Evolutionary conservation across 2,888 invertebrate species (phyloP).

Genomic region (Drosophila quinaria): DNA sequence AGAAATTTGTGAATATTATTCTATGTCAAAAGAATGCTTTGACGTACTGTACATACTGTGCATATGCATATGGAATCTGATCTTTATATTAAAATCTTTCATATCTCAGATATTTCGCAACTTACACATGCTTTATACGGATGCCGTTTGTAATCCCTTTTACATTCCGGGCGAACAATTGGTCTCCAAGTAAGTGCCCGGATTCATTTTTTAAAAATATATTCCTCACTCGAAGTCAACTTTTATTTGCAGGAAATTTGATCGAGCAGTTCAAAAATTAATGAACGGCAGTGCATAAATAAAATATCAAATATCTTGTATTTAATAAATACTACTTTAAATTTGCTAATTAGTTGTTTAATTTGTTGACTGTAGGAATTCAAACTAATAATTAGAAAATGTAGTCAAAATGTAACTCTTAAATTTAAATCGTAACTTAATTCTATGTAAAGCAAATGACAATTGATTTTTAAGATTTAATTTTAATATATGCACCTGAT

Average conservation of each 20-base stretch:
- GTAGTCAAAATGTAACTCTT: neutral
- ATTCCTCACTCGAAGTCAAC: conserved; percentile 13
- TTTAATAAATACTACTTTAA: neutral
- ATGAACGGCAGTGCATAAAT: conserved; percentile 83
- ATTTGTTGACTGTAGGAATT: neutral
- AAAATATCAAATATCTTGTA: neutral
- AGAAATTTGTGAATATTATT: too few species aligned
- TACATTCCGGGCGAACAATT: conserved; percentile 97
- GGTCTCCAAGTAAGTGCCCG: conserved; percentile 90
- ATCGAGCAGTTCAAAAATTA: conserved; percentile 89
- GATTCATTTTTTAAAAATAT: neutral
- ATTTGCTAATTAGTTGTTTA: neutral
- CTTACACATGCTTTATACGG: conserved; percentile 96
- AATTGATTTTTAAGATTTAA: neutral
- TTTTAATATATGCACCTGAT: too few species aligned
- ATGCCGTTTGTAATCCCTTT: conserved; percentile 98
- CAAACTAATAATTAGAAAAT: too few species aligned
- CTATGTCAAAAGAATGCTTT: too few species aligned
- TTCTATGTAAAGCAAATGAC: neutral
- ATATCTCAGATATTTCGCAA: conserved; percentile 91
- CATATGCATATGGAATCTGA: neutral
- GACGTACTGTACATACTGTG: too few species aligned
- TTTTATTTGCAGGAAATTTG: conserved; percentile 88
- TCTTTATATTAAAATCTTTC: conserved; percentile 43
- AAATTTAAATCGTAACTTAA: neutral